phyloP scores from a whole-genome alignment of 30 jellyfish, hydroid and myxozoan species.

The Hydra vulgaris region DNA sequence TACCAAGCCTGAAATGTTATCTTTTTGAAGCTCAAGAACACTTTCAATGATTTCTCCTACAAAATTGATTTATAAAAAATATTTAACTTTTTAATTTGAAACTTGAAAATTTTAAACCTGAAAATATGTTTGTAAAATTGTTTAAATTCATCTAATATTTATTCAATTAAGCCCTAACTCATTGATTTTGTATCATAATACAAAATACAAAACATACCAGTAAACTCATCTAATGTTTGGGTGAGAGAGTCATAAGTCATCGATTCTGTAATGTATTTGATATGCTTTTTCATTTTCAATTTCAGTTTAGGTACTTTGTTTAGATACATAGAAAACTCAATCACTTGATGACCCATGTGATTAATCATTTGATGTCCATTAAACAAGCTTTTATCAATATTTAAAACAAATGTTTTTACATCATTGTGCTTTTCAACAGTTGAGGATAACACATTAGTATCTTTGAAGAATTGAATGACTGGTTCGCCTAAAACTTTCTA shows the following conservation, averaged over 20 bases:
- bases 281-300: slow-evolving; percentile 6
- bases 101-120: too few relatives aligned
- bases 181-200: too few relatives aligned
- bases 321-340: not conserved
- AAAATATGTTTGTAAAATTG: too few relatives aligned
- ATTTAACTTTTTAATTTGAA: too few relatives aligned
- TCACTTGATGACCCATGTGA: not conserved
- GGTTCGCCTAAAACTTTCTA: slow-evolving; percentile 19
- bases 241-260: slow-evolving; percentile 14
- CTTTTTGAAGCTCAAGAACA: slow-evolving; percentile 44
- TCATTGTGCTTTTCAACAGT: not conserved
- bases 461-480: slow-evolving; percentile 14
- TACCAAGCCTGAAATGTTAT: slow-evolving; percentile 39
- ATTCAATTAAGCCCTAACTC: too few relatives aligned
- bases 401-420: not conserved
- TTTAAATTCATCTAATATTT: too few relatives aligned
- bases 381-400: not conserved
- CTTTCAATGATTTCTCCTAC: slow-evolving; percentile 61
- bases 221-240: slow-evolving; percentile 47
- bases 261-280: not conserved
- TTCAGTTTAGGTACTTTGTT: not conserved
- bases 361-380: not conserved
- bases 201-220: too few relatives aligned
- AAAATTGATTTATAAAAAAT: too few relatives aligned
- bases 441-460: not conserved